A percentile compares a stretch with the other conserved stretches of the same genome.
phyloP scores from a whole-genome alignment of 2,797 vertebrate genomes.

The Buphagus erythrorhynchus region DNA sequence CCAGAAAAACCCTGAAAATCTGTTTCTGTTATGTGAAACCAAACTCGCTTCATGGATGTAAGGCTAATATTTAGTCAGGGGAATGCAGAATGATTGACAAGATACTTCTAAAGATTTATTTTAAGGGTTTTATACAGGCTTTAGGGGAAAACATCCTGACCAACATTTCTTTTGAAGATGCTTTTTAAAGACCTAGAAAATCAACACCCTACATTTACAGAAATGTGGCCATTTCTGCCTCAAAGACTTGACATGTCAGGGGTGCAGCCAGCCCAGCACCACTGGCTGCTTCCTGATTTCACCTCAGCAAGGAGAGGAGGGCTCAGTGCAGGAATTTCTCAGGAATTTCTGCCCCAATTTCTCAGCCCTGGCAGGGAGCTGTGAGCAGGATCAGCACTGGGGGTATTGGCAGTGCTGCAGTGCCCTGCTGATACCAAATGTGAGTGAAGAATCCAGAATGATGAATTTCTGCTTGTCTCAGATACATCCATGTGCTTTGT shows the following conservation, averaged over 20 bases:
- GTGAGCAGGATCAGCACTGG: not conserved
- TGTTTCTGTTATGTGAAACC: not conserved
- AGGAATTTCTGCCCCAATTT: not conserved
- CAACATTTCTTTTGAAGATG: not conserved
- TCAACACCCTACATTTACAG: not conserved
- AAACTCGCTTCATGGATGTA: not conserved
- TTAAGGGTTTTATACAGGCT: not conserved
- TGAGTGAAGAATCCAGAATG: not conserved
- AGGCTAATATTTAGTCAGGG: not conserved
- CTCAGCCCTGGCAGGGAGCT: not conserved
- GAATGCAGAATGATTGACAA: not conserved
- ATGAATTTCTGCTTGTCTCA: not conserved
- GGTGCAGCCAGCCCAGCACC: not conserved
- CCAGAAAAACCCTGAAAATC: not conserved
- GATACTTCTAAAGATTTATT: not conserved
- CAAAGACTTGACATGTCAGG: not conserved
- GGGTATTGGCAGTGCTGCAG: accelerated
- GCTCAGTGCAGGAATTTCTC: not conserved
- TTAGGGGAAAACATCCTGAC: not conserved
- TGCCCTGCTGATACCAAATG: not conserved
- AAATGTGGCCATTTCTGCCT: not conserved
- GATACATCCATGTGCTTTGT: not conserved
- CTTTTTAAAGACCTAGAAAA: not conserved
- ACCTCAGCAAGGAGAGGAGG: not conserved
- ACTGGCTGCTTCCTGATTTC: not conserved